Conservation (phyloP, 2,888 invertebrate genomes). For the Sicus ferrugineus region DNA sequence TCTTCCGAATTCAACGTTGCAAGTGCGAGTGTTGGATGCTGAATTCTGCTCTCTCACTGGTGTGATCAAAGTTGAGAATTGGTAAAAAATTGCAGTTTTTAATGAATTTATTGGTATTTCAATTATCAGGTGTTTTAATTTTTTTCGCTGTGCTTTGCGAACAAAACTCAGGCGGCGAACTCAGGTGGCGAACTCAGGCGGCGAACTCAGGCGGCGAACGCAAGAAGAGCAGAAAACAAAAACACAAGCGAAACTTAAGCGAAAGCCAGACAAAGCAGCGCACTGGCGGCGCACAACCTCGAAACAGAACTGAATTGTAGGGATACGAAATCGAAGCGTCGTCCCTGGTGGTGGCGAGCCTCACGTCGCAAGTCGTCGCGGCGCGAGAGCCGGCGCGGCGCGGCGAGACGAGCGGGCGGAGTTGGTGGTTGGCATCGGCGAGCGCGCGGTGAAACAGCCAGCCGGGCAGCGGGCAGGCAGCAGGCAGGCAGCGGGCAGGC, state of each 20-base stretch:
- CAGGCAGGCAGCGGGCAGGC: conserved; percentile 25
- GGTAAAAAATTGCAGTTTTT: conserved; percentile 11
- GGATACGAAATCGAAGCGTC: conserved; percentile 46
- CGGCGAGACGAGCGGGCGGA: conserved; percentile 17
- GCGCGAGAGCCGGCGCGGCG: conserved; percentile 19
- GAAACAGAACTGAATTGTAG: conserved; percentile 61
- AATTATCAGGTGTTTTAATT: no score
- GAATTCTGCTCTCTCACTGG: background rate
- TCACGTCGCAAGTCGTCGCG: conserved; percentile 39
- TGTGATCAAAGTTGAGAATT: background rate
- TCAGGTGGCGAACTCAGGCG: conserved; percentile 40
- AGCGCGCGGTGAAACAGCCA: conserved; percentile 12
- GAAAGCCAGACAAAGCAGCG: conserved; percentile 46
- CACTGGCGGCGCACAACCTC: conserved; percentile 60
- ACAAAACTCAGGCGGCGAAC: conserved; percentile 39
- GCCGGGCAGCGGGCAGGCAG: no score
- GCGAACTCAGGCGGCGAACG: conserved; percentile 35
- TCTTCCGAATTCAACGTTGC: no score
- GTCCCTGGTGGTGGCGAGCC: conserved; percentile 40
- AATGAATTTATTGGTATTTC: conserved; percentile 13
- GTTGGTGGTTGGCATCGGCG: conserved; percentile 10
- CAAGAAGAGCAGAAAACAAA: conserved; percentile 42
- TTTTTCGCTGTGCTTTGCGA: conserved; percentile 28
- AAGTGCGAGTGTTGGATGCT: background rate
- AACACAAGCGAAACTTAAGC: conserved; percentile 39